Base-by-base conservation (phyloP, 2,113 vertebrate genomes). In the Vimba vimba region DNA sequence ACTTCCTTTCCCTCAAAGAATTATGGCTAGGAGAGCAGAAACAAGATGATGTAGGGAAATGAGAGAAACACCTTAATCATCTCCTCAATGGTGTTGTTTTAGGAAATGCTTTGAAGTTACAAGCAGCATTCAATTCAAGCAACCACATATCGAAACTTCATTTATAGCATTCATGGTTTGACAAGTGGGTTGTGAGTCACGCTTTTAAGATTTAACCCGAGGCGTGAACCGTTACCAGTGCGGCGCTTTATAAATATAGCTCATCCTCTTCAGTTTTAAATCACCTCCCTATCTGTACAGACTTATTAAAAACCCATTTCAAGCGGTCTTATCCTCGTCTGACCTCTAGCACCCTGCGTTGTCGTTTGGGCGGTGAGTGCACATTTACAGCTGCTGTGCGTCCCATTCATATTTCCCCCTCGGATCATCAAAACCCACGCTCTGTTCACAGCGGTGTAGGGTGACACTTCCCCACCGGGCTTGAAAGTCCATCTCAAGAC, bases 391-490 rank as follows among this genome's bases (percentile, higher is more conserved):
- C 69, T 85, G 75, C 57, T 4, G 30, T 52, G 55, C 13, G 27
- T 36, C 52, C 76, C 71, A 64, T 68, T 89, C 81, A 78, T 83
- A 69, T 73, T 89, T 85, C n/a, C 23, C 50, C 78, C 71, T 71
- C 73, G 23, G 68, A 83, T 74, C 75, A 73, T 83, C 76, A 71
- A 78, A 88, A 74, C 80, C 76, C 2, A 30, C 39, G 60, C 71
- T 59, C 23, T 73, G 84, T 90, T 89, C 89, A 89, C 89, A 89
- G 84, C 47, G 78, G 89, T 90, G 87, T 90, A 83, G 84, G 89
- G 59, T 90, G 87, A 86, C 84, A 81, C 69, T 85, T 87, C 81
- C 80, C 80, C 86, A 57, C 78, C 86, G 30, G 52, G 64, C 86
- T 86, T 87, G 76, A 90, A 90, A 90, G 86, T 87, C 81, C 86